Evolutionary conservation across 2,797 vertebrate genomes (phyloP).

Genomic region (Aphelocoma californica): DNA sequence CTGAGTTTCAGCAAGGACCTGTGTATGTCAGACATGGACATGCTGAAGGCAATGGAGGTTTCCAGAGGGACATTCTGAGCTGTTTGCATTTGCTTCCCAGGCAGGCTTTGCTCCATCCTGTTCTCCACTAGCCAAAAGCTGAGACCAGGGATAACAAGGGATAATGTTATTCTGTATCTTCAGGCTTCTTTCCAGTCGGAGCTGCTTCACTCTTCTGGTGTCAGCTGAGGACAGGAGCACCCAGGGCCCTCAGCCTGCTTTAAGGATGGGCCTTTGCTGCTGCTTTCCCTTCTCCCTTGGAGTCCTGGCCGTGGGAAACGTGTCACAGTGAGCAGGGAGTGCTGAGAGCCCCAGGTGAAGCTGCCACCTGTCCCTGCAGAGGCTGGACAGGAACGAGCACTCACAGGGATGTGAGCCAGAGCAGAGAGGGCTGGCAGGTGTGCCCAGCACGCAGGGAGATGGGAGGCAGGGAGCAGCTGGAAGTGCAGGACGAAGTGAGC

Average conservation of each 20-base stretch:
- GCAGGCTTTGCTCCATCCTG: neutral
- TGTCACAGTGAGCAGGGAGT: neutral
- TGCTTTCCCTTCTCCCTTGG: neutral
- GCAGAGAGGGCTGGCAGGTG: neutral
- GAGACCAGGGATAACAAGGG: neutral
- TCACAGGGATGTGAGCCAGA: neutral
- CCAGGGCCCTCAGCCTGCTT: neutral
- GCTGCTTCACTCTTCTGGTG: neutral
- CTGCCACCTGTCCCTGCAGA: neutral
- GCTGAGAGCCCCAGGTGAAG: neutral
- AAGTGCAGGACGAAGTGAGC: neutral
- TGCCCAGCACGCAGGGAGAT: neutral
- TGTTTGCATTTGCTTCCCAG: neutral
- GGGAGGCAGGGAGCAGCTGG: neutral
- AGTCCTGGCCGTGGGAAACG: neutral
- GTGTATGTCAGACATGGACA: accelerated
- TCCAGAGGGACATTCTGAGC: neutral
- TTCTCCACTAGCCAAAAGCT: neutral
- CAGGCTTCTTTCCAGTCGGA: neutral
- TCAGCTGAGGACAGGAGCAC: neutral
- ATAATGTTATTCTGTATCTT: neutral
- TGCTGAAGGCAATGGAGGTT: neutral
- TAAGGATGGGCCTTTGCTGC: neutral
- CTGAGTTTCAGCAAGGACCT: neutral
- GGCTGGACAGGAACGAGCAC: neutral